Conservation (phyloP, 1,140 invertebrate genomes). For the Bombus superbus region DNA sequence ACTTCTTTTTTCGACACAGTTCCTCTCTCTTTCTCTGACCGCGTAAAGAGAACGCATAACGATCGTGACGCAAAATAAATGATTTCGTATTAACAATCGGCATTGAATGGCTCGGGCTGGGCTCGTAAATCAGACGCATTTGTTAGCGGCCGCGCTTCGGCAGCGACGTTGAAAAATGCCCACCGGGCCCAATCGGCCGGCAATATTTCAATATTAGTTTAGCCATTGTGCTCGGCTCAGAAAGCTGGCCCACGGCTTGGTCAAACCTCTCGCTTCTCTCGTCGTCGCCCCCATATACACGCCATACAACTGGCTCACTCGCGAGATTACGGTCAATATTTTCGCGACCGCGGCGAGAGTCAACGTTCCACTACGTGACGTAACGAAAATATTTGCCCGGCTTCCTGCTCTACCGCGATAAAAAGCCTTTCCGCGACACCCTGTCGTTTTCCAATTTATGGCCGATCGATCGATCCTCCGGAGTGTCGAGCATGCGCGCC, state of each 20-base stretch:
- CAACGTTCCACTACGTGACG: constrained; percentile 20
- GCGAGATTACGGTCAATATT: constrained; percentile 42
- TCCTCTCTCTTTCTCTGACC: neutral
- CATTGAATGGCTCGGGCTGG: constrained; percentile 61
- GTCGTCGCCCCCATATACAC: too few species aligned
- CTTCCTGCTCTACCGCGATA: constrained; percentile 23
- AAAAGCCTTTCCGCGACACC: neutral
- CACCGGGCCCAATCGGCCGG: constrained; percentile 71
- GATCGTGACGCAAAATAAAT: constrained; percentile 71
- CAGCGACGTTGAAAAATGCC: constrained; percentile 74
- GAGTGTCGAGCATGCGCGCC: neutral
- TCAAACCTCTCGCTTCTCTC: neutral
- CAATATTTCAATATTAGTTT: constrained; percentile 81
- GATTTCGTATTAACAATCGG: constrained; percentile 76
- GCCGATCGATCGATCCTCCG: constrained; percentile 13
- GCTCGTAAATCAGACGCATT: constrained; percentile 73
- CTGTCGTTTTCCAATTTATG: constrained; percentile 19
- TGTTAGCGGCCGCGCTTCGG: constrained; percentile 74
- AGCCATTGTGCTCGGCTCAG: constrained; percentile 60
- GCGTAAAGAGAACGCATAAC: constrained; percentile 44
- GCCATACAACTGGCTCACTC: neutral
- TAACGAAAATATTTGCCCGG: constrained; percentile 50
- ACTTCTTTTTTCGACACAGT: neutral
- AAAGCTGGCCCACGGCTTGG: constrained; percentile 1
- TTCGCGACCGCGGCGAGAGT: constrained; percentile 15